Conservation (phyloP, 2,113 vertebrate species). For the Aleadryas rufinucha region DNA sequence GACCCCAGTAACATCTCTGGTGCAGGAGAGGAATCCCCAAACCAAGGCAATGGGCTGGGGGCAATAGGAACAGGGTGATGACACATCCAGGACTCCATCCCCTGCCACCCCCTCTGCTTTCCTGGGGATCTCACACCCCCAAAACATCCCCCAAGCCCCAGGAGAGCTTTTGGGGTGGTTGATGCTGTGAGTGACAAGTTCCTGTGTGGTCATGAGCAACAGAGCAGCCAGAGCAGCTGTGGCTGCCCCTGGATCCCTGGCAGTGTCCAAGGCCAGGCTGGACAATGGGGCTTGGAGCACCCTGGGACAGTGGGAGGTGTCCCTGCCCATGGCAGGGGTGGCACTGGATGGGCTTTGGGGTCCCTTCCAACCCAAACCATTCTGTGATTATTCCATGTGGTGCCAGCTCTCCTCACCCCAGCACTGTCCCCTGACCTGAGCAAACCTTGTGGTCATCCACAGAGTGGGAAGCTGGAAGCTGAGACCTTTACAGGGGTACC, state of each 20-base stretch:
- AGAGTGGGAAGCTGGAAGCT: background rate
- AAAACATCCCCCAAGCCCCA: background rate
- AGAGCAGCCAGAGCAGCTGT: background rate
- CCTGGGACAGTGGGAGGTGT: background rate
- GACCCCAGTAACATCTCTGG: background rate
- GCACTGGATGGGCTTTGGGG: background rate
- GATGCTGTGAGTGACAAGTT: background rate
- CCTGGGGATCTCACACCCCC: rapidly evolving
- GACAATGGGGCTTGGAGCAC: background rate
- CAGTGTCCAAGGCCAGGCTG: background rate
- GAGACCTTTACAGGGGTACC: background rate
- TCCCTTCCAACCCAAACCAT: background rate
- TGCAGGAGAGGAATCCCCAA: background rate
- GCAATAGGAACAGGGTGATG: too few relatives aligned
- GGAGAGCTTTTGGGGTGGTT: background rate
- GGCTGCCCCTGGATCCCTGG: background rate
- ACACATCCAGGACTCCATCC: rapidly evolving
- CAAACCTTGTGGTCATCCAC: rapidly evolving
- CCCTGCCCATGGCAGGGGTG: background rate
- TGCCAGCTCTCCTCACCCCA: background rate
- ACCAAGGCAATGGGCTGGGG: rapidly evolving
- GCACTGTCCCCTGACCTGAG: background rate
- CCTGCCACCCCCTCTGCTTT: background rate
- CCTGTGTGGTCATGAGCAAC: background rate
- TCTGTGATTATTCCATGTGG: background rate